Conservation (phyloP, 2,113 vertebrate species). For the Oryzias celebensis region DNA sequence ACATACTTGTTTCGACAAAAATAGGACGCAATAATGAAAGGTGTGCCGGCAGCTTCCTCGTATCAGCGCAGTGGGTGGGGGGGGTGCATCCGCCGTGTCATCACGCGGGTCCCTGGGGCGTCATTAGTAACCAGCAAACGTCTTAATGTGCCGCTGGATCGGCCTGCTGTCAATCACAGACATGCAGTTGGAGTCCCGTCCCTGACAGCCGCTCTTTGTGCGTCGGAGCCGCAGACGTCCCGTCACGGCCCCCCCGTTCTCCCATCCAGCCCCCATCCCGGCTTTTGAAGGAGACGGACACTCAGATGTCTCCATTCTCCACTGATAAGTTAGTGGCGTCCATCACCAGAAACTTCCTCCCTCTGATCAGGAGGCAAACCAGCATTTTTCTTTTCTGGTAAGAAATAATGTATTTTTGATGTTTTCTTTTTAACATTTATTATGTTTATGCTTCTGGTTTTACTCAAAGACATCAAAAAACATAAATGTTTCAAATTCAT, state of each 20-base stretch:
- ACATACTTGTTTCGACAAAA: conserved; percentile 5
- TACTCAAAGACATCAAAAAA: too few relatives aligned
- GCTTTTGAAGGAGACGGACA: conserved; percentile 51
- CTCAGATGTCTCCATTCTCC: conserved; percentile 66
- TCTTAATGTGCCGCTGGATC: conserved; percentile 42
- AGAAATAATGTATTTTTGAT: too few relatives aligned
- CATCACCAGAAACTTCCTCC: too few relatives aligned
- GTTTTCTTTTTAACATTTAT: too few relatives aligned
- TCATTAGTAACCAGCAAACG: conserved; percentile 51
- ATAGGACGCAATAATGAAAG: conserved; percentile 42
- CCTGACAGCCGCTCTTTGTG: conserved; percentile 36
- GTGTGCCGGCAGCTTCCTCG: conserved; percentile 37
- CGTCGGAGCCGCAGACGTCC: conserved; percentile 28
- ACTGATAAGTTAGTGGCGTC: conserved; percentile 53
- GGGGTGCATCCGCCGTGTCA: conserved; percentile 17
- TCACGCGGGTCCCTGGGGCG: conserved; percentile 26
- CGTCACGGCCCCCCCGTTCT: conserved; percentile 1
- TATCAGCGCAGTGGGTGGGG: conserved; percentile 47
- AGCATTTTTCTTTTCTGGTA: too few relatives aligned
- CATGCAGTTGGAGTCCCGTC: conserved; percentile 10
- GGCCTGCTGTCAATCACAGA: conserved; percentile 51
- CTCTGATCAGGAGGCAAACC: too few relatives aligned
- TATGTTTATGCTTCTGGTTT: too few relatives aligned
- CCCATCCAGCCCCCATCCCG: conserved; percentile 3
- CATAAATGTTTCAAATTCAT: too few relatives aligned